Evolutionary conservation across 2,888 invertebrate genomes (phyloP), one percentile per base, ranked within the genome.

Genomic region (Eudasyphora cyanicolor): DNA sequence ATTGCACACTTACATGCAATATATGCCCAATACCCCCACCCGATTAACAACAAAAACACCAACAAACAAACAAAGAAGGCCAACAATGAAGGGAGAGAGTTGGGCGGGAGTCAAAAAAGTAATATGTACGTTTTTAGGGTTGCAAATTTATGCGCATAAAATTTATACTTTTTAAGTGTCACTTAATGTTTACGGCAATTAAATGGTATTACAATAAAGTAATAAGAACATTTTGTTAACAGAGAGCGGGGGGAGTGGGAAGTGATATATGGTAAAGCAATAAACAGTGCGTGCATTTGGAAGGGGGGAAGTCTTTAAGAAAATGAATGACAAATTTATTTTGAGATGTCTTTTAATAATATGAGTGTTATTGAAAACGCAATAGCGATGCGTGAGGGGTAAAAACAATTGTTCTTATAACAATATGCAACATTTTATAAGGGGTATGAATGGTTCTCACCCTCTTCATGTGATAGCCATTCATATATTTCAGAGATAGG

Each of bases 151-250:
- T 27, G 27, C 27, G 24, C 57, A 57, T 57, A n/a, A 57, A 57
- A 27, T 57, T 10, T 57, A 57, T 6, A 6, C n/a, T 0, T 29
- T 60, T n/a, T 60, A 60, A 60, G 60, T 60, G 29, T 60, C 60
- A 29, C 6, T 60, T 60, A 60, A 29, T 29, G 29, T 60, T 60
- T 29, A 60, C 32, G 60, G n/a, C 60, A 60, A 60, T 60, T 60
- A 60, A 60, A 60, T 60, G 60, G 29, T 60, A 29, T 60, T n/a
- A 29, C 60, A 60, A 60, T 60, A 60, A 60, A 60, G 60, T 60
- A 60, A 60, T 60, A 60, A 29, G n/a, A 29, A 1, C n/a, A 14
- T 1, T 14, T 60, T 60, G 6, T 7, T 5, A n/a, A 12, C 24
- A n/a, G 1, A 27, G 12, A n/a, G n/a, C 29, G 29, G 5, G 60